These are phyloP conservation scores for Acanthopagrus latus DNA, from an alignment of 2,797 vertebrate genomes.

Conservation along the genomic window DNA sequence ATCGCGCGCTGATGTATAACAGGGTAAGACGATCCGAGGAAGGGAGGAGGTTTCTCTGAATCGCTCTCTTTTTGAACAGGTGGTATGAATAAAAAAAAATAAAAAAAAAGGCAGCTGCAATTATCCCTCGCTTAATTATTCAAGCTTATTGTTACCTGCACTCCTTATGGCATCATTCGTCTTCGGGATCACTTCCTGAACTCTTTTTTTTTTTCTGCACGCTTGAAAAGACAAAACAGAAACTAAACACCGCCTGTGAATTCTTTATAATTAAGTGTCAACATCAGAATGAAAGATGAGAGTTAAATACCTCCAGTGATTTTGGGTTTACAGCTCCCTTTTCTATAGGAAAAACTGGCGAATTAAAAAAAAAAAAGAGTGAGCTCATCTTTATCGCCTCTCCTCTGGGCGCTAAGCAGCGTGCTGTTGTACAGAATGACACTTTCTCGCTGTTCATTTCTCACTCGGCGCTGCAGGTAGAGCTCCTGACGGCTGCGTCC, in stretches of 20 bases:
- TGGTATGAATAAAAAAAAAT: not conserved
- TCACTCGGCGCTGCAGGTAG: not conserved
- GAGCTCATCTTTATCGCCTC: slow-evolving; percentile 12
- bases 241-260: not conserved
- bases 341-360: slow-evolving; percentile 19
- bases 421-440: slow-evolving; percentile 9
- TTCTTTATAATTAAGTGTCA: slow-evolving; percentile 12
- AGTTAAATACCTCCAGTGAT: not conserved
- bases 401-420: slow-evolving; percentile 15
- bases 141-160: slow-evolving; percentile 20
- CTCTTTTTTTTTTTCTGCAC: not conserved
- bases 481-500: not conserved
- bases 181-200: slow-evolving; percentile 1
- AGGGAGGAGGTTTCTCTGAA: not conserved
- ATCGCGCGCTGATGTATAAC: slow-evolving; percentile 12
- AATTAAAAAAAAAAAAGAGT: slow-evolving; percentile 8
- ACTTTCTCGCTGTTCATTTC: not conserved
- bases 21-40: slow-evolving; percentile 15
- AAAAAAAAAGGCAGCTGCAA: slow-evolving; percentile 27
- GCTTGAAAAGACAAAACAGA: not conserved
- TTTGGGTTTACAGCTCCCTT: not conserved
- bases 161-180: slow-evolving; percentile 13
- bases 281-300: slow-evolving; percentile 23
- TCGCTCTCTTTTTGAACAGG: not conserved
- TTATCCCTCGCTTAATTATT: slow-evolving; percentile 43